Conservation (phyloP, 2,797 vertebrate species). For the Anguilla pacifica region DNA sequence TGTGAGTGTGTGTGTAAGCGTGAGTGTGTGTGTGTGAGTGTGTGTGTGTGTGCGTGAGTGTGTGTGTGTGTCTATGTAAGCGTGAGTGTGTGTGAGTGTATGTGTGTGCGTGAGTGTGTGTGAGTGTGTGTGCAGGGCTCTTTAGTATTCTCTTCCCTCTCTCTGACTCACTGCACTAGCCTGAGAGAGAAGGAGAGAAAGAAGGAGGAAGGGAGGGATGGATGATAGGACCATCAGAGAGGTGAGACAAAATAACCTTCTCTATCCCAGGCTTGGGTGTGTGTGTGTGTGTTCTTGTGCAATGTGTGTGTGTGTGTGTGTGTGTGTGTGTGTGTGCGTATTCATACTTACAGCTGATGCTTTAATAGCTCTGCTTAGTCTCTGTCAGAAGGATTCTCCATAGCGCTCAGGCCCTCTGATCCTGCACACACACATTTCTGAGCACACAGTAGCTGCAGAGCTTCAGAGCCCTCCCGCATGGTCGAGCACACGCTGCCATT, state of each 20-base stretch:
- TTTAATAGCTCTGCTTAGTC: constrained; percentile 70
- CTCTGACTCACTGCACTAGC: too few relatives aligned
- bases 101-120: background rate
- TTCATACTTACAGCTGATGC: constrained; percentile 55
- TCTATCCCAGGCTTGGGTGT: background rate
- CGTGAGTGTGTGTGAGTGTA: constrained; percentile 22
- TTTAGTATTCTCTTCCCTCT: too few relatives aligned
- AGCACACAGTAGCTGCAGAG: constrained; percentile 19
- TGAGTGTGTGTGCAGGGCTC: background rate
- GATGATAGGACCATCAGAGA: constrained; percentile 53
- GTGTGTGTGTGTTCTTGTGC: constrained; percentile 22
- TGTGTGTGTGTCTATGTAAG: constrained; percentile 58
- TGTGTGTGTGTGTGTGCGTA: constrained; percentile 38
- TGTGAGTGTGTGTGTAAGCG: constrained; percentile 27
- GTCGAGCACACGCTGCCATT: background rate
- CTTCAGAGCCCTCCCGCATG: constrained; percentile 19
- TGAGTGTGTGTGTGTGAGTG: constrained; percentile 51
- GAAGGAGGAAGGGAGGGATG: constrained; percentile 51
- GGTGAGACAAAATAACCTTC: too few relatives aligned
- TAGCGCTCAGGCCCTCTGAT: constrained; percentile 47
- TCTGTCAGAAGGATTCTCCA: constrained; percentile 48
- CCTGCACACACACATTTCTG: constrained; percentile 50
- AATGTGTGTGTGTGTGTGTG: constrained; percentile 48
- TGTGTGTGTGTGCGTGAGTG: constrained; percentile 53
- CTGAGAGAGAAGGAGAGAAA: constrained; percentile 17